Percentiles rank a stretch among this genome's conserved stretches.
Conservation (phyloP, 2,113 vertebrate species). For the Chrysochloris asiatica region DNA sequence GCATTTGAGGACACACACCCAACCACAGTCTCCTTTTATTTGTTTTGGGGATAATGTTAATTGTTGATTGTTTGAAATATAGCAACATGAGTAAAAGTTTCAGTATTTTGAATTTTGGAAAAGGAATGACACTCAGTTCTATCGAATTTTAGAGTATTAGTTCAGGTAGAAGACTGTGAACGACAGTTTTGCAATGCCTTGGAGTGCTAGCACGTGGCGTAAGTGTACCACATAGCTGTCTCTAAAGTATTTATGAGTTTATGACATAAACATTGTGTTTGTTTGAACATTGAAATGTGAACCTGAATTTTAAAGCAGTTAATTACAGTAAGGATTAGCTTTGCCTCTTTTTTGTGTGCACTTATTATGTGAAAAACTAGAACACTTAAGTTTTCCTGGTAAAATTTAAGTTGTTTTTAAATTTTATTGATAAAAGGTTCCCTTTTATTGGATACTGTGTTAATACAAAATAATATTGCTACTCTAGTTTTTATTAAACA, state of each 20-base stretch:
- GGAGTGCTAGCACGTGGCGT: conserved; percentile 41
- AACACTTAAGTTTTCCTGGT: not conserved
- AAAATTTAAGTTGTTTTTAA: not conserved
- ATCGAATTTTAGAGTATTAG: not conserved
- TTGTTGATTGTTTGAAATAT: not conserved
- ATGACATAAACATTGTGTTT: not conserved
- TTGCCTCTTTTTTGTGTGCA: not conserved
- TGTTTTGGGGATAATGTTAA: not conserved
- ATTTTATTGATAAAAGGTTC: conserved; percentile 1
- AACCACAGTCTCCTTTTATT: not conserved
- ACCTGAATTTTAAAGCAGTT: conserved; percentile 5
- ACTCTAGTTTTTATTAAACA: not conserved
- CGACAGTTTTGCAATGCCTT: conserved; percentile 51
- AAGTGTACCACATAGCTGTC: not conserved
- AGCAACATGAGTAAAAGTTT: not conserved
- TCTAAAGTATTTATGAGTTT: not conserved
- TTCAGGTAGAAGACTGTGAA: not conserved
- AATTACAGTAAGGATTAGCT: not conserved
- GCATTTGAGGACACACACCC: not conserved
- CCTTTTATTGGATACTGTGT: conserved; percentile 34
- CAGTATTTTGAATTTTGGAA: conserved; percentile 32
- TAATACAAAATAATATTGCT: conserved; percentile 1
- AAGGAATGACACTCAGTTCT: not conserved
- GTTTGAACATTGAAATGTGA: conserved; percentile 47
- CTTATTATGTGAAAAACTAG: not conserved